Evolutionary conservation across 2,888 invertebrate species (phyloP), one percentile per base, ranked within the genome.

Genomic region (Cataglyphis cursor): DNA sequence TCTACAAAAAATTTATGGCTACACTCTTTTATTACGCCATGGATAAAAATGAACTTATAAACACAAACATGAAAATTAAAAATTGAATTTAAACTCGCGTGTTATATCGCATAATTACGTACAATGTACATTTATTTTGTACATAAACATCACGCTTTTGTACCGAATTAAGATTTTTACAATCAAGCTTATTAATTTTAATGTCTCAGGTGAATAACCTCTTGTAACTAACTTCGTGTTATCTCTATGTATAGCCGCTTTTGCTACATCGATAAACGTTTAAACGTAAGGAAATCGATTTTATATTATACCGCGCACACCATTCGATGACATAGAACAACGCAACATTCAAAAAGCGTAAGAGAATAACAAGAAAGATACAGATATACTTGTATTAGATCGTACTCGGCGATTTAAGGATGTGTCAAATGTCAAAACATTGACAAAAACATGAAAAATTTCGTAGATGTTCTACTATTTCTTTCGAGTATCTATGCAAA

Each of bases 41-140:
- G 31, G 31, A 78, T 41, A 24, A 76, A 78, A 78, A 78, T 41
- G 24, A 54, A 28, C n/a, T n/a, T 8, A 8, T 31, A 65, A 41
- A 38, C n/a, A 2, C 15, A n/a, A 18, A 28, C 18, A 12, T 54
- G 15, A 64, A 48, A 5, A 35, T 64, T 31, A 31, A n/a, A 65
- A n/a, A 35, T 51, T 72, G 12, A 75, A 66, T 70, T 70, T 59
- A 18, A 31, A 31, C 70, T 28, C 38, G 51, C 54, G n/a, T 5
- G 44, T 62, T 65, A 44, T 41, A 24, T 38, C 66, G 24, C 51
- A 15, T 28, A 68, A 59, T 78, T 70, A n/a, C n/a, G n/a, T n/a
- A n/a, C n/a, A 31, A 44, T n/a, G 31, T 59, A 35, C 44, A 44
- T 70, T 78, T 72, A 57, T 59, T 70, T 28, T 6, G 28, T 35